These are phyloP conservation scores for Trochalopteron elliotii DNA, from an alignment of 2,113 vertebrate genomes.

Conservation along the genomic window DNA sequence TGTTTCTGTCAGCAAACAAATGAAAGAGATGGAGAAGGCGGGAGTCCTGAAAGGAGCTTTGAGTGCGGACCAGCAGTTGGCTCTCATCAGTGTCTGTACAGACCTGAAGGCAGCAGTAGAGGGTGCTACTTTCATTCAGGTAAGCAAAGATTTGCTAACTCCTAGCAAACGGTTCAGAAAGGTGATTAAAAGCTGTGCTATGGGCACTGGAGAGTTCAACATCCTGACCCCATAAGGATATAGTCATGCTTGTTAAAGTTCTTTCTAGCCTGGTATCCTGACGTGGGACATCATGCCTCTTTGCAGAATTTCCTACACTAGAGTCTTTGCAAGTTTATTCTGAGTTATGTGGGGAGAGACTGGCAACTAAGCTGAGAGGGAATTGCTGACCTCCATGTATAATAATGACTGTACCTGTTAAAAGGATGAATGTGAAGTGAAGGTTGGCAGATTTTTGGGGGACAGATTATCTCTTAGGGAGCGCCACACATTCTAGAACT, in stretches of 20 bases:
- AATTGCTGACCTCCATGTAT: background rate
- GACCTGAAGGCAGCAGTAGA: slow-evolving; percentile 83
- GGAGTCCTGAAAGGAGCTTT: slow-evolving; percentile 83
- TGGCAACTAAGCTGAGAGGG: background rate
- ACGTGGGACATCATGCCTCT: background rate
- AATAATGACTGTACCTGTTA: background rate
- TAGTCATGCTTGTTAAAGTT: background rate
- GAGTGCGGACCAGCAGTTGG: slow-evolving; percentile 76
- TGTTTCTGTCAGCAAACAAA: slow-evolving; percentile 79
- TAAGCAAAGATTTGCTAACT: slow-evolving; percentile 49
- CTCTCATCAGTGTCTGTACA: slow-evolving; percentile 79
- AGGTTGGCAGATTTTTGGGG: background rate
- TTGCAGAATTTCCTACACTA: background rate
- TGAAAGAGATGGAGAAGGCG: slow-evolving; percentile 79
- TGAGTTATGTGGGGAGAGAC: background rate
- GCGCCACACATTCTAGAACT: background rate
- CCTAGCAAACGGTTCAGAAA: background rate
- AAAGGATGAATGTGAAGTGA: background rate
- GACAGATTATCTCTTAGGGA: background rate
- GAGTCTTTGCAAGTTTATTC: background rate
- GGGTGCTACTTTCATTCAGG: slow-evolving; percentile 91
- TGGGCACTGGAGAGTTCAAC: background rate
- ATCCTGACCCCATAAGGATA: background rate
- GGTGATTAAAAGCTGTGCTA: background rate
- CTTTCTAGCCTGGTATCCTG: background rate